Conservation (phyloP, 2,113 vertebrate species). For the Urocynchramus pylzowi region DNA sequence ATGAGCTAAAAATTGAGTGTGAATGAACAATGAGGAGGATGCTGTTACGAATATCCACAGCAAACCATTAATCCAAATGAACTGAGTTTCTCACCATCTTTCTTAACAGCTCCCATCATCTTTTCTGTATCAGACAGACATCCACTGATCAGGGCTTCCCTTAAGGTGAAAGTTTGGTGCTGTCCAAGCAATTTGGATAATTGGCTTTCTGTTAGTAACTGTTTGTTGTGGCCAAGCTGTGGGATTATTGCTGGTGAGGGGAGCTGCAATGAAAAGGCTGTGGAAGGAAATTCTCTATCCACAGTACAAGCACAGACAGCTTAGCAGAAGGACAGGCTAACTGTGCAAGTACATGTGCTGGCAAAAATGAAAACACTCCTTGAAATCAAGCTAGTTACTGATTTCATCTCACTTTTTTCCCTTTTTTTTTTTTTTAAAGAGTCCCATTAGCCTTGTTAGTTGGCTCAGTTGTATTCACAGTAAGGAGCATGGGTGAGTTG, state of each 20-base stretch:
- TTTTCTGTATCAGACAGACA: neutral
- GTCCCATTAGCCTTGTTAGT: neutral
- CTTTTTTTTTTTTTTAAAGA: neutral
- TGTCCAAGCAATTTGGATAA: conserved; percentile 3
- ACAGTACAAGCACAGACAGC: neutral
- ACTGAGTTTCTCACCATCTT: neutral
- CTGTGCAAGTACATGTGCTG: neutral
- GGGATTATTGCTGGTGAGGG: neutral
- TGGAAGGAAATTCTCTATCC: neutral
- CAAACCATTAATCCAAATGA: neutral
- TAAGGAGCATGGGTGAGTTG: neutral
- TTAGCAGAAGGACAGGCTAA: neutral
- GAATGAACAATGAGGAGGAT: neutral
- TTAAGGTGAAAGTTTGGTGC: neutral
- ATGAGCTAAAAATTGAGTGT: conserved; percentile 3
- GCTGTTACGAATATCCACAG: neutral
- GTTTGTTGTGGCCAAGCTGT: neutral
- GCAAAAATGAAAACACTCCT: neutral
- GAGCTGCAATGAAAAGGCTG: neutral
- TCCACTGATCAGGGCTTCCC: neutral
- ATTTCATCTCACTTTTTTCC: neutral
- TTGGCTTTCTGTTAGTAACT: conserved; percentile 7
- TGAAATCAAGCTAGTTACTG: neutral
- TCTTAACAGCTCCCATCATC: neutral
- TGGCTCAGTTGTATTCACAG: neutral